These are phyloP conservation scores for Drosophila prolongata DNA, from an alignment of 2,888 invertebrate genomes.

Conservation along the genomic window DNA sequence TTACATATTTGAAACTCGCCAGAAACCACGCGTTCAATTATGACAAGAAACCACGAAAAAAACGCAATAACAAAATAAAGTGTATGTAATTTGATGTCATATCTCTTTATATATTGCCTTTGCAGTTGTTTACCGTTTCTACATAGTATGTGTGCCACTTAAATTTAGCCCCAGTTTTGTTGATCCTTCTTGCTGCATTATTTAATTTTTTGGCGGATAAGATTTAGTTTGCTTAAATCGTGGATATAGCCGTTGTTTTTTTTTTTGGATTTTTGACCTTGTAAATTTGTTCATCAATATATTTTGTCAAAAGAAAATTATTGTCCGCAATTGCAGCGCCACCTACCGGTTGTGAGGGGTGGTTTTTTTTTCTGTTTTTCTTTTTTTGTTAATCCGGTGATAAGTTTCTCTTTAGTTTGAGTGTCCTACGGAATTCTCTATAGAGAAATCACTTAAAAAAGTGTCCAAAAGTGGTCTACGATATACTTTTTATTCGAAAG, in stretches of 20 bases:
- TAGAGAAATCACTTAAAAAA: not conserved
- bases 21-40: slow-evolving; percentile 2
- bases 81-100: not conserved
- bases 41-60: not conserved
- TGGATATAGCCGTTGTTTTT: not conserved
- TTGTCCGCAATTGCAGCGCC: slow-evolving; percentile 44
- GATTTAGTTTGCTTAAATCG: not conserved
- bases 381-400: not conserved
- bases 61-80: slow-evolving; percentile 2
- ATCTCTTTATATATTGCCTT: not conserved
- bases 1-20: not conserved
- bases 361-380: not conserved
- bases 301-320: slow-evolving; percentile 39
- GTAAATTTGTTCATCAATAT: slow-evolving; percentile 18
- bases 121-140: not conserved
- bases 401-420: too few relatives aligned
- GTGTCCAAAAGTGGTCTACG: not conserved
- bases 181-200: not conserved
- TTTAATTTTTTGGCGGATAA: not conserved
- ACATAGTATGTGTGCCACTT: not conserved
- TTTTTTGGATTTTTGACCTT: slow-evolving; percentile 12
- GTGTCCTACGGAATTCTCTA: not conserved
- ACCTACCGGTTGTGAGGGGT: not conserved
- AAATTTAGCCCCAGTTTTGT: not conserved
- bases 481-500: not conserved